Base-by-base conservation (phyloP, 2,888 invertebrate species). In the Serripes groenlandicus region DNA sequence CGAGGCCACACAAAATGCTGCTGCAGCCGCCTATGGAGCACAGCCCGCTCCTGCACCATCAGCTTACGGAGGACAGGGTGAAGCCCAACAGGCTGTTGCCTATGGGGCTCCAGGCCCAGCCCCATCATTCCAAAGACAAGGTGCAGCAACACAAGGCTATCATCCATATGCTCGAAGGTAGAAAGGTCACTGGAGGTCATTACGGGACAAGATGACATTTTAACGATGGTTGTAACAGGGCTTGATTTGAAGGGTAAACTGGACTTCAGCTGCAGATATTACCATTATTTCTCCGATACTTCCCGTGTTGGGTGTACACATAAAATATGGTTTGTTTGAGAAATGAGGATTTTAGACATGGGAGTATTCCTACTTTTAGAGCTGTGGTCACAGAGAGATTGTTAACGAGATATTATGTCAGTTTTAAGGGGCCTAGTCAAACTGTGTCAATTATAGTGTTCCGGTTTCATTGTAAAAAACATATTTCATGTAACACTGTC, bases 101-200 rank as follows among this genome's bases (percentile, higher is more conserved):
- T 83, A 83, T 37, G 78, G 81, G 1, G 80, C 77, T 23, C 81
- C 86, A 2, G 81, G 81, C 0, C 81, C 78, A 2, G 73, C 86
- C 23, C 84, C 86, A 3, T 71, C 86, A 35, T 86, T 80, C 77
- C 86, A 84, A 60, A 74, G 86, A 37, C 86, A 84, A 69, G 77
- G 82, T 4, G 76, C 86, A 15, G 81, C 74, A 15, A 73, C 83
- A 2, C 90, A 89, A 72, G 78, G 83, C 3, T 90, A 87, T 72
- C 90, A 90, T 71, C 90, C 90, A 9, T 90, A 90, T 62, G 83
- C 77, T 23, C 28, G 84, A 30, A 77, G 84, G 75, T 84, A 81
- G 75, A 71, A 35, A 26, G 32, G 18, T 54, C 54, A 54, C 5
- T 54, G 54, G 23, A n/a, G 5, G 23, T 54, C 54, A 54, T n/a